Conservation (phyloP, 2,888 invertebrate genomes). For the Agriotes lineatus region DNA sequence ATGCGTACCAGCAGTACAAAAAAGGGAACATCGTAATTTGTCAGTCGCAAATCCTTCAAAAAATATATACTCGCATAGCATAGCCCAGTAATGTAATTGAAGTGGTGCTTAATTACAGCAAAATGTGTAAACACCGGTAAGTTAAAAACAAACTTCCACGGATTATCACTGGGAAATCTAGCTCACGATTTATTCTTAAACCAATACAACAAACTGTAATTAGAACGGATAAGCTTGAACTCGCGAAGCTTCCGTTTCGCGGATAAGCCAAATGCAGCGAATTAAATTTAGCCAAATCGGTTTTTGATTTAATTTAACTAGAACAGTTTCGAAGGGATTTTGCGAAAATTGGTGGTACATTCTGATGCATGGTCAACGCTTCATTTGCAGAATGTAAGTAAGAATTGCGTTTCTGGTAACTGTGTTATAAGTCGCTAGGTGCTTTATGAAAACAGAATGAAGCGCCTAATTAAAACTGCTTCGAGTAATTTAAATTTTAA, state of each 20-base stretch:
- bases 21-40: constrained; percentile 12
- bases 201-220: no score
- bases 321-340: background rate
- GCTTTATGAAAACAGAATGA: background rate
- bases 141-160: no score
- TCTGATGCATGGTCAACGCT: background rate
- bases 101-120: background rate
- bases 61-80: background rate
- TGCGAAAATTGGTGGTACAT: background rate
- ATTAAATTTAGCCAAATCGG: background rate
- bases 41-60: constrained; percentile 11
- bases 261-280: background rate
- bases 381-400: background rate
- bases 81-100: background rate
- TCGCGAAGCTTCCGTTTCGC: no score
- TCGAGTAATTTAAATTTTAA: constrained; percentile 17
- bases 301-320: background rate
- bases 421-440: background rate
- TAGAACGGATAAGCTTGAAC: no score
- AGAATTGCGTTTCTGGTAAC: background rate
- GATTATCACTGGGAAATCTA: no score
- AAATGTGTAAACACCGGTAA: background rate
- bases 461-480: background rate
- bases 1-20: constrained; percentile 13
- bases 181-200: no score